These are phyloP conservation scores for Iguana delicatissima DNA, from an alignment of 2,797 vertebrate species.

Conservation along the genomic window DNA sequence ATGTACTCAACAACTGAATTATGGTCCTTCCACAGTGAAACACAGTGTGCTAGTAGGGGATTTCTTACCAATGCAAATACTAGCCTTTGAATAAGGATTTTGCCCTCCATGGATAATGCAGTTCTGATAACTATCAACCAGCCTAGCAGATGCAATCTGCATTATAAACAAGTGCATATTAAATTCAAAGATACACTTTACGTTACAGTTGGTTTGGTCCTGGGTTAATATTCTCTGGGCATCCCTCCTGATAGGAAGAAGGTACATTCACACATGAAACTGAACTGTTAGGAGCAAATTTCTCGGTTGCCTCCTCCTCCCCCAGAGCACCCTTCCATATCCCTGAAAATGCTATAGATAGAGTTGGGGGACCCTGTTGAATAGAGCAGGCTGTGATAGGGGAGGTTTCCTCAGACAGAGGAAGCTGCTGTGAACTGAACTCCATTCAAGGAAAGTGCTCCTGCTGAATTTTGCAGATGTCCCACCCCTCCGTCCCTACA, in stretches of 20 bases:
- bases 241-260: slow-evolving; percentile 4
- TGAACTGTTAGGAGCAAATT: neutral
- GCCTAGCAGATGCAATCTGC: neutral
- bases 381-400: neutral
- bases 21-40: neutral
- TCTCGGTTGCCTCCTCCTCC: neutral
- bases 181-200: neutral
- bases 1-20: neutral
- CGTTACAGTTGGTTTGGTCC: neutral
- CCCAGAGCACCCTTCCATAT: neutral
- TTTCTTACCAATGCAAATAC: neutral
- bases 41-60: neutral
- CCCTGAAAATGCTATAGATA: neutral
- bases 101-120: neutral
- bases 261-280: neutral
- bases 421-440: too few species aligned
- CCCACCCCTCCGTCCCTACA: too few species aligned
- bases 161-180: neutral
- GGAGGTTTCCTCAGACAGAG: too few species aligned
- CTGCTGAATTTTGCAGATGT: neutral
- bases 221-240: neutral
- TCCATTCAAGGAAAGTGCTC: neutral
- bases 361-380: neutral
- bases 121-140: neutral
- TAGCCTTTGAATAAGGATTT: neutral